Conservation (phyloP, 2,888 invertebrate genomes). For the Xanthia icteritia region DNA sequence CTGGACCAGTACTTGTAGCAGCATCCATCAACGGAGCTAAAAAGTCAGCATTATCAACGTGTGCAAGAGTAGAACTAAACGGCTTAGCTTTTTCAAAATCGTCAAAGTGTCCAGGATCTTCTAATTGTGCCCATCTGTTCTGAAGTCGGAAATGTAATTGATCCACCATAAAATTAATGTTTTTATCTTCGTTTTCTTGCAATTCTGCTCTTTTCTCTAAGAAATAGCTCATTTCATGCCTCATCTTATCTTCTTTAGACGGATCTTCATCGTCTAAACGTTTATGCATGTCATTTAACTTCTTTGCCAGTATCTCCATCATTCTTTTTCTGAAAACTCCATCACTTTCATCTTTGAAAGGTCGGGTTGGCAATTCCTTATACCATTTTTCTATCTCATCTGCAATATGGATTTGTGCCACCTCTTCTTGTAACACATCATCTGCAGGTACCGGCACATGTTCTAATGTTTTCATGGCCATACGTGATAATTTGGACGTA, state of each 20-base stretch:
- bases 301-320: conserved; percentile 70
- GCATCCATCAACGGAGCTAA: conserved; percentile 49
- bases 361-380: conserved; percentile 69
- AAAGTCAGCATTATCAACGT: conserved; percentile 50
- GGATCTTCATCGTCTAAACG: conserved; percentile 51
- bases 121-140: conserved; percentile 54
- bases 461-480: conserved; percentile 69
- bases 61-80: conserved; percentile 61
- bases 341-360: conserved; percentile 63
- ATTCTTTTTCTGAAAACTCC: conserved; percentile 67
- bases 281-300: conserved; percentile 71
- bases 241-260: conserved; percentile 66
- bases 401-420: conserved; percentile 77
- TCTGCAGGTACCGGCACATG: conserved; percentile 74
- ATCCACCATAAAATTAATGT: conserved; percentile 73
- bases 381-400: conserved; percentile 79
- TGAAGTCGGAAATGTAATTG: conserved; percentile 71
- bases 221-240: conserved; percentile 71
- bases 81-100: conserved; percentile 67
- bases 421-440: conserved; percentile 72
- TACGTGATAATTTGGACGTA: conserved; percentile 55
- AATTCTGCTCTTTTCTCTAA: conserved; percentile 68
- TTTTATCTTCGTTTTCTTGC: conserved; percentile 64
- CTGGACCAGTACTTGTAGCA: conserved; percentile 13
- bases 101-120: conserved; percentile 54